These are phyloP conservation scores for Nothocercus julius DNA, from an alignment of 2,113 vertebrate species.

Conservation along the genomic window DNA sequence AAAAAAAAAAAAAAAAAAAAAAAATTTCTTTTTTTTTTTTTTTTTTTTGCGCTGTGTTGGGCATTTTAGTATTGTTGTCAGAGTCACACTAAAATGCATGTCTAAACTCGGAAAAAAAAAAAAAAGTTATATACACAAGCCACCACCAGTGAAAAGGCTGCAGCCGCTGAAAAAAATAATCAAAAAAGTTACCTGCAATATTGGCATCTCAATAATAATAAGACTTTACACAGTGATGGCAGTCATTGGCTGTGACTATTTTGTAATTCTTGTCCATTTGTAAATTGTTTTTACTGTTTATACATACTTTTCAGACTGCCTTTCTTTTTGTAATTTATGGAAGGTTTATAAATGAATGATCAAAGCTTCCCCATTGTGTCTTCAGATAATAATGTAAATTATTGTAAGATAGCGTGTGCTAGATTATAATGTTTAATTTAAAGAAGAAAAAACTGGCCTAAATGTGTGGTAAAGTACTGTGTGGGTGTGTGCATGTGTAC, in stretches of 20 bases:
- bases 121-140: not conserved
- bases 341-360: slow-evolving; percentile 85
- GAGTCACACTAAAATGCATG: not conserved
- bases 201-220: slow-evolving; percentile 31
- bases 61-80: not conserved
- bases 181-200: not conserved
- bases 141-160: not conserved
- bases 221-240: slow-evolving; percentile 36
- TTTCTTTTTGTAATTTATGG: slow-evolving; percentile 95
- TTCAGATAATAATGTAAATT: slow-evolving; percentile 90
- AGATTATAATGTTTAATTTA: slow-evolving; percentile 82
- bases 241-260: slow-evolving; percentile 85
- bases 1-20: no score
- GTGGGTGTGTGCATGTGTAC: slow-evolving; percentile 96
- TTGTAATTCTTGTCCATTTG: slow-evolving; percentile 98
- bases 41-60: not conserved
- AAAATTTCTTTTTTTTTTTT: no score
- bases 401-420: slow-evolving; percentile 85
- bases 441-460: slow-evolving; percentile 82
- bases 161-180: not conserved
- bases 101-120: not conserved
- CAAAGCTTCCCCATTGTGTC: slow-evolving; percentile 93
- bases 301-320: slow-evolving; percentile 99
- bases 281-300: slow-evolving; percentile 99
- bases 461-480: slow-evolving; percentile 87